Evolutionary conservation across 2,113 vertebrate genomes (phyloP), one percentile per base, ranked within the genome.

Genomic region (Puffinus mauretanicus): DNA sequence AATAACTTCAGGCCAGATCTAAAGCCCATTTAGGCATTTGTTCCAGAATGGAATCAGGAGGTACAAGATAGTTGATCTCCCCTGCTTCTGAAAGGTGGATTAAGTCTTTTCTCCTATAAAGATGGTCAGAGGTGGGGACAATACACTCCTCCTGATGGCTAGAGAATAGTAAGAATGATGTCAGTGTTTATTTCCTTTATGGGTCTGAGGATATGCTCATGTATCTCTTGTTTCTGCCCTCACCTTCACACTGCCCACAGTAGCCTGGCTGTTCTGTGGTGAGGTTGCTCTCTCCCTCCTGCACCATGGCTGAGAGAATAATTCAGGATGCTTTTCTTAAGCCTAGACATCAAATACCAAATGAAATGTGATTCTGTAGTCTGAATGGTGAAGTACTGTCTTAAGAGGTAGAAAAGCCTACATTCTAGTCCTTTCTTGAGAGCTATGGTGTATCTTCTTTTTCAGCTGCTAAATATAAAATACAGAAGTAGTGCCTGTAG

Each of bases 391-490:
- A 79, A 85, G 49, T 77, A 29, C 49, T 42, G 6, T 40, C 52
- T 27, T 22, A 40, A 87, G 62, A 84, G 40, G 49, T 21, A 86
- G 75, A 80, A 91, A 62, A 73, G 2, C 16, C 16, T 67, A 25
- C 16, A 11, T 77, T 70, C 42, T 61, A 38, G 32, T 81, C 36
- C 81, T 89, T 94, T 81, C 86, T 92, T 94, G 94, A 95, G 94
- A 96, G 89, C 91, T 96, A 86, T 93, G 91, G 91, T 94, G 89
- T 86, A 16, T 91, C 80, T 88, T 92, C 61, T 58, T 84, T 81
- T 75, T 62, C 69, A 89, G 13, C 15, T 91, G 36, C 36, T 93
- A 75, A 55, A 36, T 72, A 25, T 16, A 52, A 89, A 96, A 61
- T 61, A 17, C 38, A 69, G 64, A 88, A 94, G 34, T 69, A 67